Percentiles rank a stretch among this genome's conserved stretches.
These are phyloP conservation scores for Melipona bicolor DNA, from an alignment of 2,888 invertebrate genomes.

Conservation along the genomic window DNA sequence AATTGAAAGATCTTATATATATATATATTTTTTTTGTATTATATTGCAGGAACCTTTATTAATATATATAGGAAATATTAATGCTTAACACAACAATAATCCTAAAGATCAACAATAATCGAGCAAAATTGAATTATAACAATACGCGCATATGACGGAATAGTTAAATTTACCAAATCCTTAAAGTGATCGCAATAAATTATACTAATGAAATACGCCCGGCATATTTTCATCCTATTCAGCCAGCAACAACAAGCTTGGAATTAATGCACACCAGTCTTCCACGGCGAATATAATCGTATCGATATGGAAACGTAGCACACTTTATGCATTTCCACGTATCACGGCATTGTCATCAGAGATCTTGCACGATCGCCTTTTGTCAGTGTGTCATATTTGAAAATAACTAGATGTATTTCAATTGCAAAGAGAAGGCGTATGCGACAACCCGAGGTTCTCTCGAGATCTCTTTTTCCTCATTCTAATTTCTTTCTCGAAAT, in stretches of 20 bases:
- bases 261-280: background rate
- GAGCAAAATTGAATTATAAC: no score
- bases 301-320: constrained; percentile 10
- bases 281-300: background rate
- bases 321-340: constrained; percentile 4
- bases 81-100: no score
- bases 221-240: background rate
- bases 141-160: no score
- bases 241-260: background rate
- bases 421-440: constrained; percentile 26
- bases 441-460: background rate
- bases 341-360: constrained; percentile 11
- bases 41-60: no score
- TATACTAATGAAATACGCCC: background rate
- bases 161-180: background rate
- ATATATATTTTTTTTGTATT: no score
- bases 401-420: constrained; percentile 37
- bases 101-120: no score
- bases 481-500: background rate
- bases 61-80: no score
- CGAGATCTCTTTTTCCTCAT: background rate
- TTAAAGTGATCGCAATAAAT: background rate
- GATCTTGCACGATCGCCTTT: constrained; percentile 39
- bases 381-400: constrained; percentile 37
- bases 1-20: no score